Evolutionary conservation across 2,113 vertebrate genomes (phyloP).

Genomic region (Crocuta crocuta): DNA sequence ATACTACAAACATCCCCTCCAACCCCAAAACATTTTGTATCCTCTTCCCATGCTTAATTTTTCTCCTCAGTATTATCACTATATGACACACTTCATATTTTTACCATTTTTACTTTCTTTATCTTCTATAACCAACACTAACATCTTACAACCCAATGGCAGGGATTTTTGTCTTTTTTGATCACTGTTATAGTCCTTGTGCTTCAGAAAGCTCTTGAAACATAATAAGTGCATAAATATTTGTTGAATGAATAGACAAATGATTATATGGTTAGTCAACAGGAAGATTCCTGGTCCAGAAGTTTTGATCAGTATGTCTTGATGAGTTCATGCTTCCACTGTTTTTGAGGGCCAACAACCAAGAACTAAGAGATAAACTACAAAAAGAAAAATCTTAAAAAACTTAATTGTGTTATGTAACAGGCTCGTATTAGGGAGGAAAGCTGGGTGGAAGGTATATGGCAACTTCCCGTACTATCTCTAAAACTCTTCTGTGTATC

Average conservation of each 20-base stretch:
- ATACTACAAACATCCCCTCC: neutral
- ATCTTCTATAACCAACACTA: constrained; percentile 1
- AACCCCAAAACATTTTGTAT: neutral
- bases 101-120: constrained; percentile 7
- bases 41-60: neutral
- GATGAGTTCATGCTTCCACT: neutral
- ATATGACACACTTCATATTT: neutral
- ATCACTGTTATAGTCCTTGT: constrained; percentile 1
- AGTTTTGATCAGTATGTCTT: constrained; percentile 4
- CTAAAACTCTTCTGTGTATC: neutral
- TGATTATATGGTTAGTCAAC: constrained; percentile 11
- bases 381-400: constrained; percentile 19
- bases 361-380: constrained; percentile 27
- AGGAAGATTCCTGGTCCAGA: constrained; percentile 1
- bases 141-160: neutral
- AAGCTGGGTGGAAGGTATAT: neutral
- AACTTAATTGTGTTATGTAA: neutral
- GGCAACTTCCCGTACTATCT: neutral
- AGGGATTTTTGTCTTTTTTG: neutral
- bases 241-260: neutral
- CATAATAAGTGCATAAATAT: constrained; percentile 21
- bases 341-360: neutral
- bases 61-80: neutral
- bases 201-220: neutral
- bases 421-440: neutral